Base-by-base conservation (phyloP, 2,113 vertebrate species). In the Engystomops pustulosus region DNA sequence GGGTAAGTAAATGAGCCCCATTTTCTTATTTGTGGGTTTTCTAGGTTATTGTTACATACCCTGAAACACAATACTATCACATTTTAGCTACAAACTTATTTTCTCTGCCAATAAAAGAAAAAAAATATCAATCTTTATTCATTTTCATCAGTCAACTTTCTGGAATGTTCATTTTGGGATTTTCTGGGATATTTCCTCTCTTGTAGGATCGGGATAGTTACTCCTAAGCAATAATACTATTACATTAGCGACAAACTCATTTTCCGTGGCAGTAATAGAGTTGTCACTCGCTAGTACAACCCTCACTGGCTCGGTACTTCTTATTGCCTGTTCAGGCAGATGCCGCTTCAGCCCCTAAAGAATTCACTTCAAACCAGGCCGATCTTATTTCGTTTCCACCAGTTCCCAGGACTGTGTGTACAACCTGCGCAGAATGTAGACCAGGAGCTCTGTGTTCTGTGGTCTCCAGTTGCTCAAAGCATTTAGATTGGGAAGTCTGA, bases 291-390 rank as follows among this genome's bases (percentile, higher is more conserved):
- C 65, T 53, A n/a, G n/a, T 25, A 15, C 65, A 68, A 49, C 30
- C 25, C 79, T 49, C 65, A 53, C 60, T 30, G 20, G 27, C 65
- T 51, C 17, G 65, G 18, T 60, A 6, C 41, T 25, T 8, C 38
- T 32, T 65, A 41, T 65, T 62, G 68, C 58, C 60, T 80, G 78
- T 47, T 47, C 58, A n/a, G 44, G 44, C 45, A 51, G 30, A 23
- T 81, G 65, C 30, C 14, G 30, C 27, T 81, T 53, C 34, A 23
- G 45, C 18, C 79, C 65, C 79, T 36, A 36, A 36, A 81, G 79
- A 20, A 32, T 51, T 80, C 79, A 38, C 45, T 69, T 80, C 79
- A 80, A 53, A 69, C 70, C 36, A 69, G 68, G 30, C 79, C 25
- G 45, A 34, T 51, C 62, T 70, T 47, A n/a, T 38, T 69, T 81